A percentile compares a stretch with the other conserved stretches of the same genome.
These are phyloP conservation scores for Pyrochroa serraticornis DNA, from an alignment of 2,888 invertebrate genomes.

Conservation along the genomic window DNA sequence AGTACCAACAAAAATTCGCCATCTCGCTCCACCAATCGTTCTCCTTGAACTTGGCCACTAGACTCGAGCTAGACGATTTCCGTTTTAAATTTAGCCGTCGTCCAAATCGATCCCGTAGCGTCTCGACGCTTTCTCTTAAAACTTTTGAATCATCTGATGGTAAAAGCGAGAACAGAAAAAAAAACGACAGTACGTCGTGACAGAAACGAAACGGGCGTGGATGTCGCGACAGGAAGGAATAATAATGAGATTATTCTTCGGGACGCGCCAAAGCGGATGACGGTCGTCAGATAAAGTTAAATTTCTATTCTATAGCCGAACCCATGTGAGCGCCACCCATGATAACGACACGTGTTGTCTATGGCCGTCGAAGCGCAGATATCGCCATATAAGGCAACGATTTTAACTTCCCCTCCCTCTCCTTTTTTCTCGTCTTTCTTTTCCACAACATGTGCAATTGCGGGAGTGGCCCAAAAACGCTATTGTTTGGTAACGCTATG, in stretches of 20 bases:
- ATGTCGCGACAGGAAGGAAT: conserved; percentile 12
- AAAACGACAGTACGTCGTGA: too few relatives aligned
- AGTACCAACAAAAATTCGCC: too few relatives aligned
- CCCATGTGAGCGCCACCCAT: conserved; percentile 1
- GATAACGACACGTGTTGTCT: conserved; percentile 11
- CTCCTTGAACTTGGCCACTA: conserved; percentile 15
- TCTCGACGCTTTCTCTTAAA: conserved; percentile 6
- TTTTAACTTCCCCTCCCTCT: conserved; percentile 16
- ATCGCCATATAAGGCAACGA: conserved; percentile 20
- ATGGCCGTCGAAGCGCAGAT: conserved; percentile 11
- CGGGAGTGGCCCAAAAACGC: conserved; percentile 20
- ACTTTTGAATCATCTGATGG: not conserved
- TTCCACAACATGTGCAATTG: conserved; percentile 2
- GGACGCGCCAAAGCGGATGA: not conserved
- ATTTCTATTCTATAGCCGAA: conserved; percentile 14
- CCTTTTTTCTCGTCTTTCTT: conserved; percentile 17
- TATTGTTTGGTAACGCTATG: too few relatives aligned
- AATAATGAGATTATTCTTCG: conserved; percentile 12
- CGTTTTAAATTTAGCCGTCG: conserved; percentile 18
- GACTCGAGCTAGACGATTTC: conserved; percentile 16
- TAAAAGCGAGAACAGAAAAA: not conserved
- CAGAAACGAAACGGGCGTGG: not conserved
- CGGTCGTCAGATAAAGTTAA: not conserved
- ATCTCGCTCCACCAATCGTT: not conserved
- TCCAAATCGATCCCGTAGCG: conserved; percentile 12